A percentile compares a stretch with the other conserved stretches of the same genome.
Evolutionary conservation across 2,888 invertebrate genomes (phyloP).

Genomic region (Hydraecia micacea): DNA sequence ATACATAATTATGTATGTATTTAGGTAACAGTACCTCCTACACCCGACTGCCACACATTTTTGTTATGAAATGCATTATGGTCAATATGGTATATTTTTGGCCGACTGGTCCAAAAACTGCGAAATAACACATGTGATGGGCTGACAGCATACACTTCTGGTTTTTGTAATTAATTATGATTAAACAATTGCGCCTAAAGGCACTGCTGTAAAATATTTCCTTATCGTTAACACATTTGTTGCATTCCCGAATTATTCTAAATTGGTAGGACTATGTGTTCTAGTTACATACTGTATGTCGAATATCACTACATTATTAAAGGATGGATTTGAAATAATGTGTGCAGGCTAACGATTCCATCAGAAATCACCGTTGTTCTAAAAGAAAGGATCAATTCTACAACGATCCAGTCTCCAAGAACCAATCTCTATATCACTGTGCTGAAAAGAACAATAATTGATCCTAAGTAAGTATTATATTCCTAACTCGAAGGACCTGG

Average conservation of each 20-base stretch:
- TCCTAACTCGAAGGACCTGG: not conserved
- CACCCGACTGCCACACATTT: slow-evolving; percentile 20
- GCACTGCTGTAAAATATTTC: slow-evolving; percentile 1
- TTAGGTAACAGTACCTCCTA: not conserved
- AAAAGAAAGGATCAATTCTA: not conserved
- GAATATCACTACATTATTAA: not conserved
- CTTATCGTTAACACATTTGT: slow-evolving; percentile 4
- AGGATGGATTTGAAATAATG: not conserved
- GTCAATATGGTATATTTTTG: slow-evolving; percentile 8
- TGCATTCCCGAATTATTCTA: not conserved
- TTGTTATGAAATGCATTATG: slow-evolving; percentile 18
- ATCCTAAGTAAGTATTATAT: not conserved
- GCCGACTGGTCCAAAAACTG: slow-evolving; percentile 9
- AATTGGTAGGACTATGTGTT: not conserved
- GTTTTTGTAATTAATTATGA: slow-evolving; percentile 36
- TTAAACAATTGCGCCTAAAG: slow-evolving; percentile 14
- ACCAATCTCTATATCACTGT: not conserved
- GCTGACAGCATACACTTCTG: slow-evolving; percentile 26
- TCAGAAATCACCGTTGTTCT: not conserved
- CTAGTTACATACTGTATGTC: no score
- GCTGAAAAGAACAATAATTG: not conserved
- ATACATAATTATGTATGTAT: slow-evolving; percentile 6
- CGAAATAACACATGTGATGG: slow-evolving; percentile 5
- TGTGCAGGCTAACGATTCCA: not conserved
- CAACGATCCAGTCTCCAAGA: not conserved